A percentile compares a stretch with the other conserved stretches of the same genome.
These are phyloP conservation scores for Barypeithes pellucidus DNA, from an alignment of 2,888 invertebrate species.

Conservation along the genomic window DNA sequence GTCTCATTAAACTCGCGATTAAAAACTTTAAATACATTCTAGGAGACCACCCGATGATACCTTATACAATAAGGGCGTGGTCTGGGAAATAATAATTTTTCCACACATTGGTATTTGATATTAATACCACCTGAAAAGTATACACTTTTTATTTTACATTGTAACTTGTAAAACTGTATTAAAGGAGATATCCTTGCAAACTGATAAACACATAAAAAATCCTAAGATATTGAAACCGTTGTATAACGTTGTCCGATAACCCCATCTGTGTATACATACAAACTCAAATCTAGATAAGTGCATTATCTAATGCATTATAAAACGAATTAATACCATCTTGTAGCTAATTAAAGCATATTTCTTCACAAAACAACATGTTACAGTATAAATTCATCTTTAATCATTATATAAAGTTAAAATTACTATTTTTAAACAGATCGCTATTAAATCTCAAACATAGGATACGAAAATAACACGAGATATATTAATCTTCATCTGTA, in stretches of 20 bases:
- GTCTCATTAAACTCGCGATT: too few relatives aligned
- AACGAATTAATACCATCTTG: slow-evolving; percentile 6
- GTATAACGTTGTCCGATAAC: background rate
- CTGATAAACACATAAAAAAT: background rate
- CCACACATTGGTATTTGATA: too few relatives aligned
- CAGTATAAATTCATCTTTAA: background rate
- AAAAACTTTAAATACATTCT: too few relatives aligned
- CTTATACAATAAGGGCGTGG: too few relatives aligned
- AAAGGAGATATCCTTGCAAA: background rate
- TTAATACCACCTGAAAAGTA: too few relatives aligned
- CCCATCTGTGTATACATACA: background rate
- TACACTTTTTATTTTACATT: too few relatives aligned
- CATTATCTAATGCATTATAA: slow-evolving; percentile 21
- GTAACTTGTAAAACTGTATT: background rate
- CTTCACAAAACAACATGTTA: background rate
- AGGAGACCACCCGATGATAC: too few relatives aligned
- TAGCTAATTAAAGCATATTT: slow-evolving; percentile 1
- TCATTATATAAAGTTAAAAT: slow-evolving; percentile 27
- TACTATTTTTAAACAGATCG: slow-evolving; percentile 28
- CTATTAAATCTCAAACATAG: slow-evolving; percentile 6
- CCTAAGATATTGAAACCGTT: background rate
- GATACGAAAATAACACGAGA: slow-evolving; percentile 21
- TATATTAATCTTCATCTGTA: slow-evolving; percentile 7
- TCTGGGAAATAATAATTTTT: too few relatives aligned
- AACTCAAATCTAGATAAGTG: slow-evolving; percentile 15